A percentile compares a stretch with the other conserved stretches of the same genome.
Evolutionary conservation across 2,113 vertebrate genomes (phyloP).

Genomic region (Leucoraja erinaceus): DNA sequence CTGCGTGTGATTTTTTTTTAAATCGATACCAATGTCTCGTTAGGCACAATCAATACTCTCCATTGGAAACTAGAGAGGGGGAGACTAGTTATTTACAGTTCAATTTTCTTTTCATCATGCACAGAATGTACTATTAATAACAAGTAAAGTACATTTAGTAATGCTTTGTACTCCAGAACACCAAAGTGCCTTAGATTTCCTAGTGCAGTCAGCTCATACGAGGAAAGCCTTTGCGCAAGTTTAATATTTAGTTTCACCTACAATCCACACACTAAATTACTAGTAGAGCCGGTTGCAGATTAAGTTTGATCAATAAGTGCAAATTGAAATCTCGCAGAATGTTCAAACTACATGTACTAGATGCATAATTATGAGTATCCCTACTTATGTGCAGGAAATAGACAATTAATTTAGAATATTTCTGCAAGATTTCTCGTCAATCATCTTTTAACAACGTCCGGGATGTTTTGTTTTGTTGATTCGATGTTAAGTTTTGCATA

Average conservation of each 20-base stretch:
- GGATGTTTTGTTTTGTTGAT: not conserved
- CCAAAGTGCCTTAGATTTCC: not conserved
- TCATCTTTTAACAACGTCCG: no score
- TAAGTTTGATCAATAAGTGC: not conserved
- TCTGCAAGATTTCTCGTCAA: not conserved
- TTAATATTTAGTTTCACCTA: slow-evolving; percentile 15
- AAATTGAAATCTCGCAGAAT: not conserved
- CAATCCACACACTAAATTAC: not conserved
- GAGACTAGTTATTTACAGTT: not conserved
- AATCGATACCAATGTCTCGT: not conserved
- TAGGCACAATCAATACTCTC: not conserved
- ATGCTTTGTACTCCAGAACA: not conserved
- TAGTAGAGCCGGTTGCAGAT: not conserved
- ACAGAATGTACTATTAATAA: not conserved
- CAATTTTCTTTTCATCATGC: not conserved
- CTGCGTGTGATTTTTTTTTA: not conserved
- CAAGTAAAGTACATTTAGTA: slow-evolving; percentile 17
- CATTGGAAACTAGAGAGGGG: slow-evolving; percentile 6
- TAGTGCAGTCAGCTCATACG: no score
- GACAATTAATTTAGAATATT: not conserved
- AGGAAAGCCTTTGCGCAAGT: not conserved
- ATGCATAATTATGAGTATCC: no score
- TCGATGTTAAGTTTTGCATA: not conserved
- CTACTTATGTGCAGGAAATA: not conserved
- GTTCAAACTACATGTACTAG: not conserved